phyloP scores from a whole-genome alignment of 37 sponge, comb jelly and placozoan genomes.

The Cliona cf. orientalis region DNA sequence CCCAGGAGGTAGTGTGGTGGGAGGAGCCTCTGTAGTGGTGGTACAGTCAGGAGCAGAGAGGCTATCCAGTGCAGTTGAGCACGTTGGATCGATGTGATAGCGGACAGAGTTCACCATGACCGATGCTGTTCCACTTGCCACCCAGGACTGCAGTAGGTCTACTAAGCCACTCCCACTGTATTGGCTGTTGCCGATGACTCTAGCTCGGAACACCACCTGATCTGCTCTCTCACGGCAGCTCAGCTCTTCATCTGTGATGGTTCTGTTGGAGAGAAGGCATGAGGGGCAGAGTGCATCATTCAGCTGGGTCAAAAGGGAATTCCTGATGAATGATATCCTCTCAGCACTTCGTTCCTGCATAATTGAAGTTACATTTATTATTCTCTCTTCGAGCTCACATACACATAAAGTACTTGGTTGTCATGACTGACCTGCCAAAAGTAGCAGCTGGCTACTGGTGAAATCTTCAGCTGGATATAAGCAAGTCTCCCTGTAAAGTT shows the following conservation, averaged over 20 bases:
- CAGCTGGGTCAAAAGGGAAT: no score
- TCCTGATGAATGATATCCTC: no score
- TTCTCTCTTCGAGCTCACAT: no score
- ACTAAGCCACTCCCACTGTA: constrained; percentile 13
- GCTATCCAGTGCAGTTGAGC: constrained; percentile 3
- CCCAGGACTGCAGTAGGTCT: constrained; percentile 29
- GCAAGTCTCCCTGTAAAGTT: no score
- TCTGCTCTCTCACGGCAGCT: constrained; percentile 24
- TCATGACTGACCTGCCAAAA: no score
- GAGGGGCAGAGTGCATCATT: no score
- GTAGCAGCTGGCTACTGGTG: no score
- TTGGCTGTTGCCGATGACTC: constrained; percentile 23
- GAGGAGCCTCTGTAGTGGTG: background rate
- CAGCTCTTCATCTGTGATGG: background rate
- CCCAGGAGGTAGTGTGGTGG: background rate
- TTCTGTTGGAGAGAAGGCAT: no score
- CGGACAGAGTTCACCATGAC: background rate
- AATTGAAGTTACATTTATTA: no score
- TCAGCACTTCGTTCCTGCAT: no score
- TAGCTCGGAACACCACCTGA: constrained; percentile 29
- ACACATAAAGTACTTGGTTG: no score
- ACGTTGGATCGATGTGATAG: constrained; percentile 12
- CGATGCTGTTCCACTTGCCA: background rate
- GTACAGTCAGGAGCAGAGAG: constrained; percentile 32
- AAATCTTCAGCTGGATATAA: no score